phyloP scores from a whole-genome alignment of 2,113 vertebrate genomes.

The Acrocephalus arundinaceus region DNA sequence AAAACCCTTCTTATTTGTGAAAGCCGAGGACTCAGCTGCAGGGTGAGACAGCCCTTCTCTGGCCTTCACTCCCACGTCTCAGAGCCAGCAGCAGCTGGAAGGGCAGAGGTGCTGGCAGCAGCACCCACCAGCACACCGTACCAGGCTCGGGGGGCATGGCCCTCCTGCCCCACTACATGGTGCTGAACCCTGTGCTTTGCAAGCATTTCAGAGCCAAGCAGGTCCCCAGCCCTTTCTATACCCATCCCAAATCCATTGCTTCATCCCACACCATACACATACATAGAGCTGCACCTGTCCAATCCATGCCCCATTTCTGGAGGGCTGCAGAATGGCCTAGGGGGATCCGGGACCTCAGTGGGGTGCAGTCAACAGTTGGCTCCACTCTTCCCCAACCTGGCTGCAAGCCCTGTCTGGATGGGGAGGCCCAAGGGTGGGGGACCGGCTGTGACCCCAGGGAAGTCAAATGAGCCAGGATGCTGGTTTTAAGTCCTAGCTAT shows the following conservation, averaged over 20 bases:
- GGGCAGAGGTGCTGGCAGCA: neutral
- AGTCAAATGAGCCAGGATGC: neutral
- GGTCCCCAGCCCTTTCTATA: too few species aligned
- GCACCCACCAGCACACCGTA: rapidly evolving
- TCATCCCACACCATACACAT: too few species aligned
- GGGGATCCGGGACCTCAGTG: rapidly evolving
- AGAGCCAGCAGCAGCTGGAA: neutral
- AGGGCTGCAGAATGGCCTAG: rapidly evolving
- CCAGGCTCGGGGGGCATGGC: rapidly evolving
- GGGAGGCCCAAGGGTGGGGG: too few species aligned
- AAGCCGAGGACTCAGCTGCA: neutral
- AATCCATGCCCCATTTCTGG: neutral
- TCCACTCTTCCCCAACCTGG: neutral
- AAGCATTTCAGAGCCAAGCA: neutral
- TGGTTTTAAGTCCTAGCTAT: neutral
- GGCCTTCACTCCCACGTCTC: neutral
- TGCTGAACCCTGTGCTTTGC: neutral
- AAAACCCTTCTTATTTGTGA: neutral
- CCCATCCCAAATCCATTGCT: too few species aligned
- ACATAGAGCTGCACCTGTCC: too few species aligned
- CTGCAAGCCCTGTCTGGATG: neutral
- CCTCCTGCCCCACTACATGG: neutral
- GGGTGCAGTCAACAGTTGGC: neutral
- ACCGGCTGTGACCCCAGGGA: neutral
- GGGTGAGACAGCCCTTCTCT: neutral